A percentile compares a stretch with the other conserved stretches of the same genome.
Evolutionary conservation across 2,113 vertebrate species (phyloP).

Genomic region (Megaptera novaeangliae): DNA sequence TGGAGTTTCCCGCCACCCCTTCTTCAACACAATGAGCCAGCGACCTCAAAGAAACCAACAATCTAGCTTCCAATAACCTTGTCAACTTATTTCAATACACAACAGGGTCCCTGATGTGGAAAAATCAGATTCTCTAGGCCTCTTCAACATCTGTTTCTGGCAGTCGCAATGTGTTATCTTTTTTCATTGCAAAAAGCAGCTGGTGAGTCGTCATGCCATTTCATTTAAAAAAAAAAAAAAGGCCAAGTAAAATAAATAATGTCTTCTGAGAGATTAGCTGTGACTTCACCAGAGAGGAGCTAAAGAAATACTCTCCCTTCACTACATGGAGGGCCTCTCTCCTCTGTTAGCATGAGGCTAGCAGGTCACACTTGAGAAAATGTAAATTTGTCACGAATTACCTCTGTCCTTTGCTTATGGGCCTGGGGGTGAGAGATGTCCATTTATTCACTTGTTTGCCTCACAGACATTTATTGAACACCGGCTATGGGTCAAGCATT

Average conservation of each 20-base stretch:
- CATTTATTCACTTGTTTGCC: not conserved
- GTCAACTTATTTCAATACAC: slow-evolving; percentile 44
- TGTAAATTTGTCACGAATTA: slow-evolving; percentile 10
- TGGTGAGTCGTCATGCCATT: slow-evolving; percentile 17
- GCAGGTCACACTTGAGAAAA: not conserved
- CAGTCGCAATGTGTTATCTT: slow-evolving; percentile 48
- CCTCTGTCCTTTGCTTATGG: not conserved
- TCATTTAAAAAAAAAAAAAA: slow-evolving; percentile 14
- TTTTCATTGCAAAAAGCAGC: slow-evolving; percentile 55
- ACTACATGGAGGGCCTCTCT: slow-evolving; percentile 4
- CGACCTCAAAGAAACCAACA: slow-evolving; percentile 44
- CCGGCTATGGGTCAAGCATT: not conserved
- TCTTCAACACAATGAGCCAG: not conserved
- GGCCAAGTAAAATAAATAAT: slow-evolving; percentile 27
- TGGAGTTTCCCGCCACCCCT: not conserved
- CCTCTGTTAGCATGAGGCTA: not conserved
- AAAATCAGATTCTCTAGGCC: slow-evolving; percentile 54
- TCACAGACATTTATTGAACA: not conserved
- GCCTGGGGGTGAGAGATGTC: not conserved
- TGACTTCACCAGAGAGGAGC: slow-evolving; percentile 5
- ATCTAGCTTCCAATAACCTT: slow-evolving; percentile 30
- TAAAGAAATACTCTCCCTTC: not conserved
- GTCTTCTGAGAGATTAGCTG: slow-evolving; percentile 43
- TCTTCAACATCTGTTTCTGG: slow-evolving; percentile 63
- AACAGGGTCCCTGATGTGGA: slow-evolving; percentile 45